Percentiles rank a stretch among this genome's conserved stretches.
Evolutionary conservation across 2,888 invertebrate species (phyloP).

Genomic region (Callimorpha dominula): DNA sequence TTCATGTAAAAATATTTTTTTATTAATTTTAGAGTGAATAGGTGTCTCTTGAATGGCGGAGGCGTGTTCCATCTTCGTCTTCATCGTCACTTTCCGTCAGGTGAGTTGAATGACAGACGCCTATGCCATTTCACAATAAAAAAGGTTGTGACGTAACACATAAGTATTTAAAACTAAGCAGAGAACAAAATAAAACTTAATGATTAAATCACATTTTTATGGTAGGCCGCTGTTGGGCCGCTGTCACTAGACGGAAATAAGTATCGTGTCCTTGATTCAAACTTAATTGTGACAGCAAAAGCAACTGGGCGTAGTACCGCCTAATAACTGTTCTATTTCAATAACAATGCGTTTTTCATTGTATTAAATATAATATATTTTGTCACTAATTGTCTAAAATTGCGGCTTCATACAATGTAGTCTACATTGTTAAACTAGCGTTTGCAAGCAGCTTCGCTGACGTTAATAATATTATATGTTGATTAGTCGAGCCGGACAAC

Average conservation of each 20-base stretch:
- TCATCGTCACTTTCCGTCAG: too few relatives aligned
- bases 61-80: too few relatives aligned
- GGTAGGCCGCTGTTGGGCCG: background rate
- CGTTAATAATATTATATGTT: background rate
- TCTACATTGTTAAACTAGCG: background rate
- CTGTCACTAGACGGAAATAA: conserved; percentile 13
- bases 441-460: background rate
- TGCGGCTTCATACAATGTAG: background rate
- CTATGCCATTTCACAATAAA: too few relatives aligned
- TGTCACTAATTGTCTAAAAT: conserved; percentile 25
- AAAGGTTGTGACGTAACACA: too few relatives aligned
- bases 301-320: conserved; percentile 11
- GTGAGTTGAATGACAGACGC: too few relatives aligned
- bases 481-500: background rate
- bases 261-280: conserved; percentile 36
- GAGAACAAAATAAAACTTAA: background rate
- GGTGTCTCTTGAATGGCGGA: too few relatives aligned
- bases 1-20: background rate
- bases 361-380: conserved; percentile 33
- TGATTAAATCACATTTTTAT: background rate
- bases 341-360: conserved; percentile 24
- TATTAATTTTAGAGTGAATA: background rate
- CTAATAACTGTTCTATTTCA: conserved; percentile 23
- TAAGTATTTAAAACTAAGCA: background rate
- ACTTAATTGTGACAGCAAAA: conserved; percentile 23